Evolutionary conservation across 2,797 vertebrate species (phyloP), one percentile per base, ranked within the genome.

Genomic region (Megalops cyprinoides): DNA sequence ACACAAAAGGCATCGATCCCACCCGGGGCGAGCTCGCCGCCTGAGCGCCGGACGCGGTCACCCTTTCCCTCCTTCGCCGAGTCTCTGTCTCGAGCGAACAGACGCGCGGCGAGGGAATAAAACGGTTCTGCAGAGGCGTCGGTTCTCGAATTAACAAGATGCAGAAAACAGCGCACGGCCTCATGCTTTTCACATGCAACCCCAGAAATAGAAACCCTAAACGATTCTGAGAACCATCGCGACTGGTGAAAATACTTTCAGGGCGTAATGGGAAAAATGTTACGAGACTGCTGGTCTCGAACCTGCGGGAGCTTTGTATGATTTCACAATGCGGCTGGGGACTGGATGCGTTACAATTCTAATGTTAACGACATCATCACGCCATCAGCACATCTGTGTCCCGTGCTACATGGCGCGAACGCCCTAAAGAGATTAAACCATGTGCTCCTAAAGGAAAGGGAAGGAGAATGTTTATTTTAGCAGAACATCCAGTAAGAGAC

Each of bases 141-240:
- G 42, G 44, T n/a, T 46, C 73, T 80, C 14, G 39, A 80, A 65
- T 62, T 77, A 48, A 48, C 8, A 2, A 34, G 53, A 75, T 25
- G 20, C 12, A 44, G 73, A 49, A 76, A 51, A 42, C 76, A 55
- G 56, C 51, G n/a, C 31, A 34, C 12, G 10, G 65, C 39, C 56
- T 77, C 3, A 8, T 15, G n/a, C 42, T 14, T 25, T 25, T 77
- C 76, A n/a, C 76, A 28, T 60, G 37, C 56, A 60, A 51, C 15
- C 55, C 56, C 56, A 28, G n/a, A 25, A 49, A 49, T 56, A 44
- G 37, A 44, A 56, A 62, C 25, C 14, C 1, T 44, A 44, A 71
- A 42, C 34, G 7, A 60, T 77, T 60, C 76, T 23, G 25, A 39
- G 76, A 23, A 81, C 44, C 18, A 42, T 65, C 10, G 44, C 48